A percentile compares a stretch with the other conserved stretches of the same genome.
Evolutionary conservation across 2,113 vertebrate species (phyloP).

Genomic region (Pica pica): DNA sequence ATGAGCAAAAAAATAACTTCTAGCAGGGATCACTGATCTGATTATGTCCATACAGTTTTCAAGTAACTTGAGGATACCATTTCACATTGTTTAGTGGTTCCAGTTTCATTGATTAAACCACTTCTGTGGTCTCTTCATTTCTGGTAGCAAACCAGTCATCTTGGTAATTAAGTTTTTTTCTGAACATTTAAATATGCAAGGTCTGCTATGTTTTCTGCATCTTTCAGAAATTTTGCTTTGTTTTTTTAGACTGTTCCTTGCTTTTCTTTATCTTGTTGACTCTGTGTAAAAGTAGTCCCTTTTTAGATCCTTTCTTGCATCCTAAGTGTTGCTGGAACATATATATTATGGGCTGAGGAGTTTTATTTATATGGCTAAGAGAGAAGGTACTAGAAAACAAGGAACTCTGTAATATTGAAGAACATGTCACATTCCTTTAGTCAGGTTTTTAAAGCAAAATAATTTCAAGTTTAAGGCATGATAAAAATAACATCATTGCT

Average conservation of each 20-base stretch:
- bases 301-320: not conserved
- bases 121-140: not conserved
- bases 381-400: not conserved
- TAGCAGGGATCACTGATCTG: not conserved
- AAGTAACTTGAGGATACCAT: not conserved
- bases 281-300: not conserved
- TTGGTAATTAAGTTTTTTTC: not conserved
- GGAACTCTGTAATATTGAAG: constrained; percentile 24
- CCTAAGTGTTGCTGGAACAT: not conserved
- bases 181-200: not conserved
- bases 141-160: not conserved
- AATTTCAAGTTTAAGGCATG: not conserved
- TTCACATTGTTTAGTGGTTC: not conserved
- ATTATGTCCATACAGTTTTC: not conserved
- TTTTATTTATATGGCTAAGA: not conserved
- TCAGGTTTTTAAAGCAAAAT: constrained; percentile 14
- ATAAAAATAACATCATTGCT: not conserved
- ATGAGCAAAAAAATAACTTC: not conserved
- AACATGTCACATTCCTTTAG: not conserved
- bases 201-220: not conserved
- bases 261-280: not conserved
- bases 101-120: not conserved
- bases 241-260: not conserved
- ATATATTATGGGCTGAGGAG: not conserved
- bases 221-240: not conserved